Base-by-base conservation (phyloP, 2,797 vertebrate species). In the Pipistrellus pipistrellus region DNA sequence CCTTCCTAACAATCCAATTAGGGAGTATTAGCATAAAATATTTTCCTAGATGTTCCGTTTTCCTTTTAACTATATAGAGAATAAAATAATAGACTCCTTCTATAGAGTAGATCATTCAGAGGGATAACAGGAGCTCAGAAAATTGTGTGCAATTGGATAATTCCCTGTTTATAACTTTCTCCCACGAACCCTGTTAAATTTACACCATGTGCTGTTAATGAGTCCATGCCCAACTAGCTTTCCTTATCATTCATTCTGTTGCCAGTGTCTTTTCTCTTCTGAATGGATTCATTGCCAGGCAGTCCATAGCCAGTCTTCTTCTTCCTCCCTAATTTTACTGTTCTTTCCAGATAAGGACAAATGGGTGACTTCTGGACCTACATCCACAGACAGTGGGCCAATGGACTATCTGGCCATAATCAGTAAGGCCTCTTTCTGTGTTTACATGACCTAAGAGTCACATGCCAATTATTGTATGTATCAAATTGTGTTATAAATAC, bases 131-230 rank as follows among this genome's bases (percentile, higher is more conserved):
- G 32, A 71, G 27, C 80, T 84, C 44, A 27, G 35, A 14, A 12
- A 32, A 51, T 88, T 59, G 25, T 75, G 57, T 51, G 8, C 3
- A 41, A 18, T 83, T 77, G 85, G 27, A 23, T 53, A 89, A 38
- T 35, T 84, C 25, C 71, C 72, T 69, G 71, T 76, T 48, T 93
- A 59, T 38, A 88, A 88, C 62, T 77, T 53, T 32, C 21, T 77
- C 23, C 46, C 23, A 35, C 14, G 53, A 93, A 32, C 15, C 8
- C 14, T 69, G 20, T 69, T 59, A 46, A 46, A 38, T 78, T 69
- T 62, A 85, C 0, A 91, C 8, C 48, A 46, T 4, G 13, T 51
- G 25, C 18, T 1, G 0, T 51, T 64, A 83, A 51, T 69, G 73
- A 38, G n/a, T 46, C 12, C 8, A 8, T 46, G 23, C 13, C 62